Evolutionary conservation across 2,797 vertebrate species (phyloP).

Genomic region (Sitta carolinensis): DNA sequence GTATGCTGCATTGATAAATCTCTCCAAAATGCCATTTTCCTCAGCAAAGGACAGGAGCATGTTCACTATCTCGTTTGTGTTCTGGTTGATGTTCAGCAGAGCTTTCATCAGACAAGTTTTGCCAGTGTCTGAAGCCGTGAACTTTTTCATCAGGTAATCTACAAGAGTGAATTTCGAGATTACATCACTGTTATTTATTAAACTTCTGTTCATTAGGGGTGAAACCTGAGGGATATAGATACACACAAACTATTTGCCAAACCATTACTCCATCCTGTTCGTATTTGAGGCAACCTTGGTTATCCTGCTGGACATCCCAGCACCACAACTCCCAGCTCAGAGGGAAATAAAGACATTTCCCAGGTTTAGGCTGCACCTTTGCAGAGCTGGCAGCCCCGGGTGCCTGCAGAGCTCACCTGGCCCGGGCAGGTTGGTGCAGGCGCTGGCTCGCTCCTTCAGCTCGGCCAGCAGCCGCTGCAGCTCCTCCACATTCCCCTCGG

Average conservation of each 20-base stretch:
- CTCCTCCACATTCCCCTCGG: conserved; percentile 72
- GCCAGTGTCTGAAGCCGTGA: conserved; percentile 77
- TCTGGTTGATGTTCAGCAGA: conserved; percentile 79
- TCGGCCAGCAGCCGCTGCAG: conserved; percentile 68
- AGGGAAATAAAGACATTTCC: background rate
- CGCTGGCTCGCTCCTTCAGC: conserved; percentile 60
- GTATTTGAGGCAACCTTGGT: background rate
- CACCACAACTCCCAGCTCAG: background rate
- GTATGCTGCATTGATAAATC: conserved; percentile 79
- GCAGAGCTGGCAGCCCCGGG: background rate
- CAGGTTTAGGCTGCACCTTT: background rate
- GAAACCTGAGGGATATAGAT: background rate
- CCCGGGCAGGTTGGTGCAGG: background rate
- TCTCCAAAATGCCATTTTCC: conserved; percentile 75
- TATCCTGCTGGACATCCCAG: background rate
- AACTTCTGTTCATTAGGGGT: background rate
- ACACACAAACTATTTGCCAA: background rate
- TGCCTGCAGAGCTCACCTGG: conserved; percentile 54
- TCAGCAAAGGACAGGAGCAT: conserved; percentile 74
- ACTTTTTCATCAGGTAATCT: conserved; percentile 82
- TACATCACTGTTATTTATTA: background rate
- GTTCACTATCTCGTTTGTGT: conserved; percentile 72
- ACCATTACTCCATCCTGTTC: background rate
- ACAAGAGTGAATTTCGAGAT: background rate
- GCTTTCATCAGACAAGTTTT: conserved; percentile 85